phyloP scores from a whole-genome alignment of 2,113 vertebrate genomes.

The Antechinus flavipes region DNA sequence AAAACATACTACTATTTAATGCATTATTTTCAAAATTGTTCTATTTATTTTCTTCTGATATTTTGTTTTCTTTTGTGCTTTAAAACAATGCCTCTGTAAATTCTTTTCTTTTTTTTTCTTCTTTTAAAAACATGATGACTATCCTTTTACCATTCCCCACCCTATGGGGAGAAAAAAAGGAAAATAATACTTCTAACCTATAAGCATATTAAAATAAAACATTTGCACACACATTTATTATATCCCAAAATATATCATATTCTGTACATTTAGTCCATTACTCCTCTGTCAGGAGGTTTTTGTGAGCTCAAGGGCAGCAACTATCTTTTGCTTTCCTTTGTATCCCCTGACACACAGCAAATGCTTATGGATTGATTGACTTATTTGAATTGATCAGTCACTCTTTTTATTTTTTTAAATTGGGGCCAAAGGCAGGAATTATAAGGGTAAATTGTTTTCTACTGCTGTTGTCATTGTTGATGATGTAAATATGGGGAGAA shows the following conservation, averaged over 20 bases:
- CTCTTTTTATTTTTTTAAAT: background rate
- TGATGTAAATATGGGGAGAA: conserved; percentile 55
- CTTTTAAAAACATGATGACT: background rate
- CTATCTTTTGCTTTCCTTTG: background rate
- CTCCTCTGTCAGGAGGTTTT: background rate
- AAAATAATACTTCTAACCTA: background rate
- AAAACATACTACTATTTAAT: background rate
- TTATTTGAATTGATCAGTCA: background rate
- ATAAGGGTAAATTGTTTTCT: background rate
- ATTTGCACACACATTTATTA: background rate
- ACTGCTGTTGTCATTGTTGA: conserved; percentile 50
- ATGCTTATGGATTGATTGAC: background rate
- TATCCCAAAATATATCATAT: background rate
- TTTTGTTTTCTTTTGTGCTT: background rate
- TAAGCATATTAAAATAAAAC: background rate
- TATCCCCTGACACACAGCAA: background rate
- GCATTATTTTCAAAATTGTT: background rate
- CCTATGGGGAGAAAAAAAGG: background rate
- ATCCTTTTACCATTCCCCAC: background rate
- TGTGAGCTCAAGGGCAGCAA: background rate
- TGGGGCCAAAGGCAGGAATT: background rate
- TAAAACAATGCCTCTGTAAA: background rate
- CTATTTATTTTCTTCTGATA: background rate
- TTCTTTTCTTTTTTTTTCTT: background rate
- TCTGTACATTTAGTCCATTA: background rate